These are phyloP conservation scores for Rhinoraja longicauda DNA, from an alignment of 2,797 vertebrate species.

Conservation along the genomic window DNA sequence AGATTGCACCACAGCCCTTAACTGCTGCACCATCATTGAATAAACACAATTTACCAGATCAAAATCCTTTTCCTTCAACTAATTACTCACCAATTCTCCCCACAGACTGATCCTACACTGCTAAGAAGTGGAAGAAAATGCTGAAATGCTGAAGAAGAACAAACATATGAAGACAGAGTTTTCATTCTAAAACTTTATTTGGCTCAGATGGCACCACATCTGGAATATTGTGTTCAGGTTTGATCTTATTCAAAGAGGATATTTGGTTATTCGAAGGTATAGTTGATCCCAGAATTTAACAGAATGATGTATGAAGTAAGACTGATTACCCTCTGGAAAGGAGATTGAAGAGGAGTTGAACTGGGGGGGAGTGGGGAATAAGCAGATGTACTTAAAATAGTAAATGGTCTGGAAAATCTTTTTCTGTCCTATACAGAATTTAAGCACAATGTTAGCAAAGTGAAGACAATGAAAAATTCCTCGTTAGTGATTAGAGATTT, in stretches of 20 bases:
- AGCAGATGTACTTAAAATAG: background rate
- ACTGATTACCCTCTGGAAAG: background rate
- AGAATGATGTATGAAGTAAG: background rate
- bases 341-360: too few relatives aligned
- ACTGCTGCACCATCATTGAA: background rate
- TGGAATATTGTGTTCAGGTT: constrained; percentile 7
- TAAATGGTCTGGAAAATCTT: background rate
- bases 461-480: background rate
- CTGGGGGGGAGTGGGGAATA: too few relatives aligned
- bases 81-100: background rate
- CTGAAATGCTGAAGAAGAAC: background rate
- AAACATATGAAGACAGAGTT: background rate
- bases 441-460: background rate
- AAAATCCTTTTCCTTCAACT: background rate
- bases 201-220: background rate
- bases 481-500: background rate
- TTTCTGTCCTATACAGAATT: background rate
- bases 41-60: background rate
- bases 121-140: background rate
- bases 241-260: background rate
- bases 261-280: background rate
- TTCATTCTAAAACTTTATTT: background rate
- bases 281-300: background rate
- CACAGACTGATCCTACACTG: background rate
- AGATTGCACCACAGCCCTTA: too few relatives aligned